A percentile compares a stretch with the other conserved stretches of the same genome.
phyloP scores from a whole-genome alignment of 2,113 vertebrate species.

The Osmerus eperlanus region DNA sequence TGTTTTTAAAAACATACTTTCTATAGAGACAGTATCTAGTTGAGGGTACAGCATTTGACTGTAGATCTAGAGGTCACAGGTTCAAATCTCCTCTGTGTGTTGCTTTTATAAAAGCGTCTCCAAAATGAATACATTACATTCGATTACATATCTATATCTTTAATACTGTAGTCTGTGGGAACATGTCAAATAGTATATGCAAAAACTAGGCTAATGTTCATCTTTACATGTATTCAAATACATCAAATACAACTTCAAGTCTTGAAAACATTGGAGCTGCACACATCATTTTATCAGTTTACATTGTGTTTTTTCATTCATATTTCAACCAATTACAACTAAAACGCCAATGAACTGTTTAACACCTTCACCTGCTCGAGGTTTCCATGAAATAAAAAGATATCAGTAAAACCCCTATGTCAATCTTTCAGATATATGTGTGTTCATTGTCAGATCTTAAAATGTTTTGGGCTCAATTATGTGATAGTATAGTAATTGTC shows the following conservation, averaged over 20 bases:
- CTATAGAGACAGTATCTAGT: no score
- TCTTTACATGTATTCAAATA: slow-evolving; percentile 11
- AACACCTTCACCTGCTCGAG: not conserved
- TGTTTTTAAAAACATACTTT: no score
- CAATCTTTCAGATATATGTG: not conserved
- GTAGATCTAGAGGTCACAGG: no score
- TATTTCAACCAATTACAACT: not conserved
- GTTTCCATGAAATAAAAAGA: not conserved
- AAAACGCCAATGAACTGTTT: not conserved
- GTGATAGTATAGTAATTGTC: not conserved
- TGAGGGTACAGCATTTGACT: no score
- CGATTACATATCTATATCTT: slow-evolving; percentile 25
- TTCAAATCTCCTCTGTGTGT: not conserved
- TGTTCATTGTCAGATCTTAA: not conserved
- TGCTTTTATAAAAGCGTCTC: not conserved
- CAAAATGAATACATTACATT: slow-evolving; percentile 3
- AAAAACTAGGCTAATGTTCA: slow-evolving; percentile 38
- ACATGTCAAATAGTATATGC: slow-evolving; percentile 36
- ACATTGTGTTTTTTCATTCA: not conserved
- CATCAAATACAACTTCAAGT: slow-evolving; percentile 37
- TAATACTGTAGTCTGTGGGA: slow-evolving; percentile 31
- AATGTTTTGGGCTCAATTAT: not conserved
- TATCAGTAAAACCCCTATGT: not conserved
- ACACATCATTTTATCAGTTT: not conserved
- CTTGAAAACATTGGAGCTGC: slow-evolving; percentile 8